phyloP scores from a whole-genome alignment of 2,888 invertebrate genomes.

The Octonoba sinensis region DNA sequence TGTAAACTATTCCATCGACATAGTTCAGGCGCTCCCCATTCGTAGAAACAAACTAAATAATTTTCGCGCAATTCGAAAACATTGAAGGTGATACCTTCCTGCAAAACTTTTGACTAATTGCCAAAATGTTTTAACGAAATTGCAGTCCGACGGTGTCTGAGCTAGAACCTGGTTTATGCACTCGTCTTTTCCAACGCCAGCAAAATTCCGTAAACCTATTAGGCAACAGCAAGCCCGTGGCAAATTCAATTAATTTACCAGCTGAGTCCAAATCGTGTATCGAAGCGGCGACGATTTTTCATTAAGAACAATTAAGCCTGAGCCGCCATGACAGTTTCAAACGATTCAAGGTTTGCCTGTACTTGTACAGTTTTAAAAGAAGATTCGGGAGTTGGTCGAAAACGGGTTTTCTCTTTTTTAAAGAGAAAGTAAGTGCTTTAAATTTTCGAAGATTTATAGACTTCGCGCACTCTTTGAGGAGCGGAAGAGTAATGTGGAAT shows the following conservation, averaged over 20 bases:
- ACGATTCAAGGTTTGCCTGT: neutral
- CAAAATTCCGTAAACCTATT: constrained; percentile 37
- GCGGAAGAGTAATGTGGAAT: too few relatives aligned
- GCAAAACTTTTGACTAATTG: constrained; percentile 25
- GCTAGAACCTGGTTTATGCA: constrained; percentile 10
- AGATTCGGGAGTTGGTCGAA: too few relatives aligned
- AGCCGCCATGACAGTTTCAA: constrained; percentile 26
- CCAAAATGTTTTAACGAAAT: constrained; percentile 50
- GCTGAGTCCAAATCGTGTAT: constrained; percentile 47
- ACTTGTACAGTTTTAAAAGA: too few relatives aligned
- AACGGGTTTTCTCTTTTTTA: too few relatives aligned
- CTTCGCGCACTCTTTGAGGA: too few relatives aligned
- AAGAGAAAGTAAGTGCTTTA: too few relatives aligned
- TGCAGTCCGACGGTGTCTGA: constrained; percentile 24
- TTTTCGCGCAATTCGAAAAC: too few relatives aligned
- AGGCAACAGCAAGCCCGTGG: constrained; percentile 3
- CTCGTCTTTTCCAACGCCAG: neutral
- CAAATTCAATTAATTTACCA: constrained; percentile 57
- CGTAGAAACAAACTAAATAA: too few relatives aligned
- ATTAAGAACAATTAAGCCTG: constrained; percentile 47
- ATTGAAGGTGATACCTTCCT: constrained; percentile 10
- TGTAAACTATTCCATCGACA: too few relatives aligned
- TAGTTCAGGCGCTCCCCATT: too few relatives aligned
- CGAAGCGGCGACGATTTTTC: constrained; percentile 50
- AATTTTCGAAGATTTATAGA: too few relatives aligned